phyloP scores from a whole-genome alignment of 2,797 vertebrate species.

The Sebastes aleutianus region DNA sequence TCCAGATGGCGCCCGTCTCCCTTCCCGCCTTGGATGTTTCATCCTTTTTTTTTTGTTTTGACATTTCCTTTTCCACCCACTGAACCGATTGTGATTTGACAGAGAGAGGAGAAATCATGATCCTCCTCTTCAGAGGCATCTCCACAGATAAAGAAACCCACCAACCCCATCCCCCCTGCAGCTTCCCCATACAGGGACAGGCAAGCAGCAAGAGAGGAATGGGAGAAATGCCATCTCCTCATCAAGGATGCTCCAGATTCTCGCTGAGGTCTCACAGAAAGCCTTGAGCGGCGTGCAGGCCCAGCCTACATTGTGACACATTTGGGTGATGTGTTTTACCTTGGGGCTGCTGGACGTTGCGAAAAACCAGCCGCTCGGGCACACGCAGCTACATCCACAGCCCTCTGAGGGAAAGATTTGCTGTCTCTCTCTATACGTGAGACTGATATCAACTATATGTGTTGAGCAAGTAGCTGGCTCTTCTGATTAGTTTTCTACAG shows the following conservation, averaged over 20 bases:
- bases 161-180: not conserved
- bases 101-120: conserved; percentile 22
- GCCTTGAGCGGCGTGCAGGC: conserved; percentile 46
- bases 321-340: conserved; percentile 70
- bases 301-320: conserved; percentile 59
- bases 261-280: conserved; percentile 56
- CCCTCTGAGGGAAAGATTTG: conserved; percentile 21
- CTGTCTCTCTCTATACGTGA: conserved; percentile 30
- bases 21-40: not conserved
- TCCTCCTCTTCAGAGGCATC: conserved; percentile 40
- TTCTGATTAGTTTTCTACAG: conserved; percentile 32
- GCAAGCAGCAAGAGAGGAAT: conserved; percentile 30
- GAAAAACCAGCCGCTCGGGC: conserved; percentile 37
- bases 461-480: conserved; percentile 44
- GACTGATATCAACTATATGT: conserved; percentile 24
- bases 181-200: conserved; percentile 26
- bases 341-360: conserved; percentile 54
- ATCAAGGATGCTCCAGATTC: conserved; percentile 66
- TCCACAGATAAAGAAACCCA: conserved; percentile 37
- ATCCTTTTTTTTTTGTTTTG: conserved; percentile 20
- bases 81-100: conserved; percentile 20
- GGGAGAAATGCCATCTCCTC: conserved; percentile 56
- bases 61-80: conserved; percentile 29
- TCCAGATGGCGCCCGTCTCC: conserved; percentile 24
- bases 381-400: conserved; percentile 28